A percentile compares a stretch with the other conserved stretches of the same genome.
Conservation (phyloP, 2,797 vertebrate species). For the Alcedo quadribrachys region DNA sequence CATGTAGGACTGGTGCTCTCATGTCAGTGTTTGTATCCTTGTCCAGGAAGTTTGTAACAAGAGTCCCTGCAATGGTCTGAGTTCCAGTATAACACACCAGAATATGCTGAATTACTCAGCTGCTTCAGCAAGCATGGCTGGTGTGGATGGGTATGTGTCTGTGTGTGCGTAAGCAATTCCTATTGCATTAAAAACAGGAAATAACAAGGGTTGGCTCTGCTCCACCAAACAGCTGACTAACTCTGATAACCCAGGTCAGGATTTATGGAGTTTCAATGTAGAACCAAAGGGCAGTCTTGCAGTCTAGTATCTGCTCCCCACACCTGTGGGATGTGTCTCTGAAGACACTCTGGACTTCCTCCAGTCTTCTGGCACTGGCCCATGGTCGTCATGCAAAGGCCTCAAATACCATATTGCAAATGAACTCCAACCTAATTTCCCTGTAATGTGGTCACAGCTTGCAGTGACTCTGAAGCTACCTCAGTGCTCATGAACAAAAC, state of each 20-base stretch:
- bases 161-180: background rate
- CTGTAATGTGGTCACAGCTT: background rate
- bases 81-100: background rate
- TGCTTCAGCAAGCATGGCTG: background rate
- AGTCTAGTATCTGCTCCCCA: background rate
- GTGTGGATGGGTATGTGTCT: background rate
- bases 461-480: background rate
- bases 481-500: background rate
- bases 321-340: background rate
- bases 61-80: background rate
- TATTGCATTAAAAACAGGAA: background rate
- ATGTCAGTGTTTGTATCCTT: background rate
- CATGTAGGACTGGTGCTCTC: background rate
- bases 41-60: background rate
- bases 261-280: background rate
- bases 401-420: accelerated
- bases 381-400: background rate
- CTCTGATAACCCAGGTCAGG: background rate
- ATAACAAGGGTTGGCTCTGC: background rate
- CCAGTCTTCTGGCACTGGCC: background rate
- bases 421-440: background rate
- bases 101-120: background rate
- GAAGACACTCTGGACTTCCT: accelerated
- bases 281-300: background rate
- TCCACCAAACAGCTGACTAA: background rate